A percentile compares a stretch with the other conserved stretches of the same genome.
These are phyloP conservation scores for Reinhardtius hippoglossoides DNA, from an alignment of 2,113 vertebrate species.

Conservation along the genomic window DNA sequence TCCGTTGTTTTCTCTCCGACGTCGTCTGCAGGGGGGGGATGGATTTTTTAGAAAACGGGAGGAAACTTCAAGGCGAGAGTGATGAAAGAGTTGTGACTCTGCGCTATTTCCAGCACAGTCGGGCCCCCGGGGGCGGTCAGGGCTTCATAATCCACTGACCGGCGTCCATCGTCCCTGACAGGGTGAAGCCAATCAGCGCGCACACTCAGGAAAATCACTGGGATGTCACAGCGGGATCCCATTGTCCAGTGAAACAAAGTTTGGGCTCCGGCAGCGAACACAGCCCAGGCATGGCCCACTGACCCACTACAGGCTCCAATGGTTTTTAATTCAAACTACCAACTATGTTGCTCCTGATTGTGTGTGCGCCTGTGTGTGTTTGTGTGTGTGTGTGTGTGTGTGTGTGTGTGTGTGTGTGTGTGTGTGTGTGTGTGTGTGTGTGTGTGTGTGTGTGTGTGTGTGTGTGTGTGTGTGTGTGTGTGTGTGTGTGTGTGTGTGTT, in stretches of 20 bases:
- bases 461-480: background rate
- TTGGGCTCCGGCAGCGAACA: background rate
- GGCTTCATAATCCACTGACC: constrained; percentile 54
- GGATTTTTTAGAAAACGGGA: background rate
- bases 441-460: background rate
- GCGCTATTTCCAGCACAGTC: constrained; percentile 48
- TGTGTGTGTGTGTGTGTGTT: background rate
- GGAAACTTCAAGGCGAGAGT: background rate
- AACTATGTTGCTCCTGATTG: constrained; percentile 5
- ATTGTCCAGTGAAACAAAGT: constrained; percentile 28
- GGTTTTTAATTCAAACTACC: constrained; percentile 30
- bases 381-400: background rate
- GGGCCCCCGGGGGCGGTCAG: constrained; percentile 11
- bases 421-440: too few species aligned
- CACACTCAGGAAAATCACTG: constrained; percentile 30
- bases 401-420: background rate
- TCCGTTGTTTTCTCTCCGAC: constrained; percentile 21
- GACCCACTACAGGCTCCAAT: constrained; percentile 50
- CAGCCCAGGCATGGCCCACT: constrained; percentile 30
- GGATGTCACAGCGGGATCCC: constrained; percentile 38
- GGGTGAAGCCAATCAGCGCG: constrained; percentile 56
- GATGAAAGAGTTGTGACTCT: constrained; percentile 38
- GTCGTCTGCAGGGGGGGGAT: constrained; percentile 1
- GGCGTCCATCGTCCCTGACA: constrained; percentile 46
- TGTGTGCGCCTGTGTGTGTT: background rate